phyloP scores from a whole-genome alignment of 2,888 invertebrate genomes.

The Melanotus villosus region DNA sequence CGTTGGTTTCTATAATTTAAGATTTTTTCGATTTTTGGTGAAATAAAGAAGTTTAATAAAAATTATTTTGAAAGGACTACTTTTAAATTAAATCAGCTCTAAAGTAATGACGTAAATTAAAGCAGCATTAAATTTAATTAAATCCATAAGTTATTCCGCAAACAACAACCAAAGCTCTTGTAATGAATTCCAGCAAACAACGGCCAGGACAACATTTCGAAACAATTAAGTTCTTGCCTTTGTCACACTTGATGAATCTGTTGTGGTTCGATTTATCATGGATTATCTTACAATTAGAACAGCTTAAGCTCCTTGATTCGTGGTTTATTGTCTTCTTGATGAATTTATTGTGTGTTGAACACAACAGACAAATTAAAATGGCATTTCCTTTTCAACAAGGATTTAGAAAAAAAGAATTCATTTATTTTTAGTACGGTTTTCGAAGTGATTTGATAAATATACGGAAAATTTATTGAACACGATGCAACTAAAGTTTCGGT shows the following conservation, averaged over 20 bases:
- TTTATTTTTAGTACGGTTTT: not conserved
- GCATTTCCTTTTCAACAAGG: not conserved
- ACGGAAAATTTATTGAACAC: too few species aligned
- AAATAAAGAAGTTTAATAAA: too few species aligned
- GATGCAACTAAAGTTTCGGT: too few species aligned
- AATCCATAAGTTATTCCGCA: slow-evolving; percentile 54
- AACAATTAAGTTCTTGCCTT: slow-evolving; percentile 61
- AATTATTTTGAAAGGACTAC: slow-evolving; percentile 8
- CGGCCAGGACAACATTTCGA: slow-evolving; percentile 55
- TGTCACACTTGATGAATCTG: slow-evolving; percentile 60
- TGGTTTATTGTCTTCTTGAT: slow-evolving; percentile 43
- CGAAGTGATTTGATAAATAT: too few species aligned
- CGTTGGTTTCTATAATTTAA: too few species aligned
- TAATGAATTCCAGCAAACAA: slow-evolving; percentile 53
- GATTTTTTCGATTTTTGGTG: too few species aligned
- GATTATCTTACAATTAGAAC: slow-evolving; percentile 57
- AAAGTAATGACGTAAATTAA: slow-evolving; percentile 49
- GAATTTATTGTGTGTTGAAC: slow-evolving; percentile 26
- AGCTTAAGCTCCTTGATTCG: slow-evolving; percentile 47
- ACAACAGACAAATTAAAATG: slow-evolving; percentile 8
- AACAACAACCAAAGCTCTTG: slow-evolving; percentile 50
- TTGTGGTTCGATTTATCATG: slow-evolving; percentile 59
- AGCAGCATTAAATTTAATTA: slow-evolving; percentile 54
- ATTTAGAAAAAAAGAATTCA: not conserved
- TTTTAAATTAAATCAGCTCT: slow-evolving; percentile 36